Evolutionary conservation across 2,113 vertebrate genomes (phyloP).

Genomic region (Ramphastos sulfuratus): DNA sequence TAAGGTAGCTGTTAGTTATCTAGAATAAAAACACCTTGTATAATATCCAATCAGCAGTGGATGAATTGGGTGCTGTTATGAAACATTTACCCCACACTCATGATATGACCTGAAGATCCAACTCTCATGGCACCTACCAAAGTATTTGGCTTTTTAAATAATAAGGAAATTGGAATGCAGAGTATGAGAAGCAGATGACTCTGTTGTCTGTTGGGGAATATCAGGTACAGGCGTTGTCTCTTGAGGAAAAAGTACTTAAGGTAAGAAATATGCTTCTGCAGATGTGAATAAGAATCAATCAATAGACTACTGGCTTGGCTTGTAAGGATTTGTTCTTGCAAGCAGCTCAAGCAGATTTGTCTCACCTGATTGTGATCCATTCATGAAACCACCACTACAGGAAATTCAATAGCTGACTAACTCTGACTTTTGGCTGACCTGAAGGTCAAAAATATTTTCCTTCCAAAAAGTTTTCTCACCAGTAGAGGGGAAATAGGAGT

Average conservation of each 20-base stretch:
- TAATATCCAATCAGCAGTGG: neutral
- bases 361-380: neutral
- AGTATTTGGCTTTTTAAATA: neutral
- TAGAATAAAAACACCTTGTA: neutral
- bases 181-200: neutral
- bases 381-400: neutral
- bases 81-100: fast-evolving
- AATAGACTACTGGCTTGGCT: neutral
- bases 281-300: neutral
- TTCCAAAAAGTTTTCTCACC: neutral
- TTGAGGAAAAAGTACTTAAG: neutral
- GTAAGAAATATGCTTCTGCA: neutral
- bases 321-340: neutral
- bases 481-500: neutral
- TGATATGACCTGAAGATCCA: neutral
- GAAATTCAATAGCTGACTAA: neutral
- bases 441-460: neutral
- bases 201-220: neutral
- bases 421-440: neutral
- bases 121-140: neutral
- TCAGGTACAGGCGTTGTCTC: fast-evolving
- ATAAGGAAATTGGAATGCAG: neutral
- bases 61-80: neutral
- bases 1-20: neutral
- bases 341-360: neutral